Conservation (phyloP, 64 coral and sea anemone genomes). For the Dendronephthya gigantea region DNA sequence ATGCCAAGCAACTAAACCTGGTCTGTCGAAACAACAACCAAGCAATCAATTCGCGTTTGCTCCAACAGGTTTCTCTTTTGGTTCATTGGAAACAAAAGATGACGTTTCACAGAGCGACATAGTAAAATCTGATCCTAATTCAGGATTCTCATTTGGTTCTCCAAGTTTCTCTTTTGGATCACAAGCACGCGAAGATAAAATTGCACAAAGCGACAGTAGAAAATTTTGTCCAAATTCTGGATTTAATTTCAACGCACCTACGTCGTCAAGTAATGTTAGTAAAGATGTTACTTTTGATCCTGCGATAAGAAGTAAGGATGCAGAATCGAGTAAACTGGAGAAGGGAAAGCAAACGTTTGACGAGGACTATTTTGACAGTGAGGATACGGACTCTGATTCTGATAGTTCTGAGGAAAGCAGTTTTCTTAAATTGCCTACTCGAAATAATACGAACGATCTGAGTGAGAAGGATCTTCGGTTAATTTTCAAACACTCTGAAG, state of each 20-base stretch:
- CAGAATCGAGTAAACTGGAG: background rate
- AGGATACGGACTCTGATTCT: background rate
- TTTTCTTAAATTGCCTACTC: background rate
- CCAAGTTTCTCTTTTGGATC: background rate
- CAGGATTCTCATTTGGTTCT: background rate
- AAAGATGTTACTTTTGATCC: background rate
- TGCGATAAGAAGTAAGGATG: background rate
- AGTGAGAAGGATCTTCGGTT: background rate
- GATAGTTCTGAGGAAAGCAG: background rate
- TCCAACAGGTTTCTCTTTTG: background rate
- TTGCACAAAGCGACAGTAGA: too few relatives aligned
- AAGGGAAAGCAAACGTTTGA: background rate
- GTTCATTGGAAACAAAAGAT: background rate
- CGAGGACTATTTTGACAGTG: background rate
- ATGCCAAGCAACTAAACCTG: constrained; percentile 30
- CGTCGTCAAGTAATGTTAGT: background rate
- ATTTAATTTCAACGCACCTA: background rate
- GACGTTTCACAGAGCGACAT: background rate
- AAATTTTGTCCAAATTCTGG: too few relatives aligned
- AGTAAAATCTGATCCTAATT: background rate
- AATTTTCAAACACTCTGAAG: background rate
- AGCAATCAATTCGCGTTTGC: background rate
- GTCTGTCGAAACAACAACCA: background rate
- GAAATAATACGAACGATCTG: background rate
- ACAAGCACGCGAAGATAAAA: too few relatives aligned